Evolutionary conservation across 2,888 invertebrate genomes (phyloP).

Genomic region (Meganola albula): DNA sequence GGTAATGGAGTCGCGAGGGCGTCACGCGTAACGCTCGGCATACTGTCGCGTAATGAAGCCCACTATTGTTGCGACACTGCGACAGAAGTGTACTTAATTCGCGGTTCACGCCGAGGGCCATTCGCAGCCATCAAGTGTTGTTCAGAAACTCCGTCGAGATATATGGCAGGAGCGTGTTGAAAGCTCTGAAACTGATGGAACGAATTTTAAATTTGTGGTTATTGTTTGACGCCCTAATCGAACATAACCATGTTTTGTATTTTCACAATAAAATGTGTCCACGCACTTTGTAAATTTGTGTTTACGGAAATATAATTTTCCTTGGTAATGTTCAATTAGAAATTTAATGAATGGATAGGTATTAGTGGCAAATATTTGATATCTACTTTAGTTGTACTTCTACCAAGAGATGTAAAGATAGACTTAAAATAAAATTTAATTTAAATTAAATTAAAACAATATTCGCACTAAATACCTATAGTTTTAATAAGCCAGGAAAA

Average conservation of each 20-base stretch:
- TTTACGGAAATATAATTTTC: no score
- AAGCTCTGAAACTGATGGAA: constrained; percentile 24
- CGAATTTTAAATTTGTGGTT: constrained; percentile 22
- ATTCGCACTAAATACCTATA: no score
- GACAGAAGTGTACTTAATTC: constrained; percentile 64
- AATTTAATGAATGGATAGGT: no score
- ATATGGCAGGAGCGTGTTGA: constrained; percentile 23
- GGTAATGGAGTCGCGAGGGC: constrained; percentile 61
- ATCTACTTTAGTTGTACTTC: no score
- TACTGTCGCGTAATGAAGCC: constrained; percentile 69
- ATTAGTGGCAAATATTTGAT: no score
- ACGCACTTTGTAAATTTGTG: no score
- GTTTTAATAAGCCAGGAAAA: no score
- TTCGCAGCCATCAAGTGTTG: constrained; percentile 35
- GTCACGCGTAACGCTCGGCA: constrained; percentile 68
- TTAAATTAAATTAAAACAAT: no score
- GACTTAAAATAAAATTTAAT: no score
- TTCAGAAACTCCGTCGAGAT: constrained; percentile 43
- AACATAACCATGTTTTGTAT: no score
- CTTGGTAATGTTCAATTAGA: no score
- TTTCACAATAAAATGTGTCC: neutral
- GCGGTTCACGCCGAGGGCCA: constrained; percentile 41
- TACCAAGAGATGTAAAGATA: no score
- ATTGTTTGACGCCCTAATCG: neutral
- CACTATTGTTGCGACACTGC: constrained; percentile 64